A percentile compares a stretch with the other conserved stretches of the same genome.
Conservation (phyloP, 2,888 invertebrate genomes). For the Eumerus sabulonum region DNA sequence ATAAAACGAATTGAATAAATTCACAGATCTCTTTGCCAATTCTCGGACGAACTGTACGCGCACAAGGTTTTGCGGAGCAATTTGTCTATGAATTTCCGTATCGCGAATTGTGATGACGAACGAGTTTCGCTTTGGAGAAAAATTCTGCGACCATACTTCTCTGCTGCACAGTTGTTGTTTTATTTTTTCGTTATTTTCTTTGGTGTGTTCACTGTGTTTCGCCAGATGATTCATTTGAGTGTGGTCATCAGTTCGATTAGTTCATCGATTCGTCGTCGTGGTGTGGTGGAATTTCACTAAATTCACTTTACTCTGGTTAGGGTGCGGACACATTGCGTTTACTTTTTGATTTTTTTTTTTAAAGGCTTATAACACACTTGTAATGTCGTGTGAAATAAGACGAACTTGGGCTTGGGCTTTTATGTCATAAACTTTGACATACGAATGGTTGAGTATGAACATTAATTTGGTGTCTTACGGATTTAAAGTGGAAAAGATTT, state of each 20-base stretch:
- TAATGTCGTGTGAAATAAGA: no score
- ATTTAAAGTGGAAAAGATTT: no score
- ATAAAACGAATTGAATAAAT: conserved; percentile 1
- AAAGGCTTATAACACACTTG: no score
- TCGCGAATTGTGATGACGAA: conserved; percentile 56
- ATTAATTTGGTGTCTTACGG: no score
- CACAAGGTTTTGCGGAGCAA: background rate
- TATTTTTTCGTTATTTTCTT: conserved; percentile 30
- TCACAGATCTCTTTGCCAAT: conserved; percentile 23
- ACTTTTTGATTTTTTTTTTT: no score
- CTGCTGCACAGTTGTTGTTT: conserved; percentile 63
- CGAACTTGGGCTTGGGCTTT: no score
- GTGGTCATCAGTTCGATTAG: conserved; percentile 3
- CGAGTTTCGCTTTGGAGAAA: conserved; percentile 61
- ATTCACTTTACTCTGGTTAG: background rate
- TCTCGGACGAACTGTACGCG: conserved; percentile 20
- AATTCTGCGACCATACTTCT: conserved; percentile 63
- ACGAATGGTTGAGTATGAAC: no score
- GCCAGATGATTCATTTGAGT: no score
- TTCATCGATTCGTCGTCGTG: conserved; percentile 35
- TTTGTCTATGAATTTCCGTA: conserved; percentile 34
- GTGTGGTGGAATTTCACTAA: background rate
- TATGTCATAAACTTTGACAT: no score
- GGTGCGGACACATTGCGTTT: background rate
- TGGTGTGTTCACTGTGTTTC: conserved; percentile 44